Evolutionary conservation across 2,797 vertebrate species (phyloP), one percentile per base, ranked within the genome.

Genomic region (Pogonophryne albipinna): DNA sequence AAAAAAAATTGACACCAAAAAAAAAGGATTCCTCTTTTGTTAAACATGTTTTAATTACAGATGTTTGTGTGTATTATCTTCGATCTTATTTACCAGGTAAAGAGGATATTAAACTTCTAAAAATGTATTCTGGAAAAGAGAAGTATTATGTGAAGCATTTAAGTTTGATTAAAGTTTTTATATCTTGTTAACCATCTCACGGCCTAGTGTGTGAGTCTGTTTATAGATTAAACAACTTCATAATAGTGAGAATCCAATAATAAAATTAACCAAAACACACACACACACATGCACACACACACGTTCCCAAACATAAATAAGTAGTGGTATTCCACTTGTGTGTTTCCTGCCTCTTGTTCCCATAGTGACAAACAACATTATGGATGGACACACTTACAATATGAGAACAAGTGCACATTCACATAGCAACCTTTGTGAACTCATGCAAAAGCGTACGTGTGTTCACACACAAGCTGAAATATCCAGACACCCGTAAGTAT

Each of bases 341-440:
- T 71, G 46, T 85, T 86, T 87, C 74, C 77, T 69, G 73, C 27
- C 31, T 71, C 69, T 49, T 65, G 76, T 85, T 82, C 34, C 74
- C 80, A 73, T 80, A 66, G 76, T 68, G 66, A 78, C 67, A 65
- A 79, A 75, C 71, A 82, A 38, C 69, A 65, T 79, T 63, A 77
- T 76, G 49, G 59, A 79, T 74, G 55, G 34, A 77, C 47, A 67
- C 74, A 86, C 77, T 86, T 71, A 66, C 27, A 27, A 4, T 27
- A 27, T 45, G 58, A 74, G 34, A 67, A 76, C 52, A 78, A 78
- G 58, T 68, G 70, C 57, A 68, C 68, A 74, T 38, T 59, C 46
- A 76, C 66, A 71, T 58, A 38, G 55, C 46, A 52, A 66, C 78
- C 71, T 62, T 62, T 66, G 27, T 76, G 66, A 83, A 79, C 83